Evolutionary conservation across 2,888 invertebrate genomes (phyloP).

Genomic region (Conomelus anceps): DNA sequence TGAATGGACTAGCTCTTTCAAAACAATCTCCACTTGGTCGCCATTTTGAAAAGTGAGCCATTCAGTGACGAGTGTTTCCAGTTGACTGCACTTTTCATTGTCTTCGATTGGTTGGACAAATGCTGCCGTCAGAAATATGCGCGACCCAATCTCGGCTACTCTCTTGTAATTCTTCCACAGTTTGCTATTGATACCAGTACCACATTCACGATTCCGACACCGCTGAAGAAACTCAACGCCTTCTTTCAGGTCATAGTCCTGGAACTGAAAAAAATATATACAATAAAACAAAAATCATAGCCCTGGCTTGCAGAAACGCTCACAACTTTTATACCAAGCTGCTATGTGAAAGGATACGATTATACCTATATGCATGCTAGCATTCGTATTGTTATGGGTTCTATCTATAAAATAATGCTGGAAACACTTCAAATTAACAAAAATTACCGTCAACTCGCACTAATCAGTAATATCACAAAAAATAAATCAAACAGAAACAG

Average conservation of each 20-base stretch:
- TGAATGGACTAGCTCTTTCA: conserved; percentile 43
- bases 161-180: conserved; percentile 51
- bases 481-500: too few species aligned
- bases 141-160: conserved; percentile 50
- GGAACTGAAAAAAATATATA: conserved; percentile 44
- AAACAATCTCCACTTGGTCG: conserved; percentile 40
- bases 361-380: too few species aligned
- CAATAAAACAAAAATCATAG: too few species aligned
- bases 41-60: conserved; percentile 41
- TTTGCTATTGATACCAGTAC: conserved; percentile 42
- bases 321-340: too few species aligned
- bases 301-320: too few species aligned
- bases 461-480: too few species aligned
- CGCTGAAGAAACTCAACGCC: conserved; percentile 50
- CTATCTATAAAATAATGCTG: too few species aligned
- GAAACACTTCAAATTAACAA: too few species aligned
- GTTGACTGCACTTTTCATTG: conserved; percentile 28
- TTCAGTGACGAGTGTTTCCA: conserved; percentile 41
- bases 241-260: conserved; percentile 49
- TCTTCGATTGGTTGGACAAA: conserved; percentile 47
- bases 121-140: conserved; percentile 50
- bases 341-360: too few species aligned
- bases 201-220: conserved; percentile 41
- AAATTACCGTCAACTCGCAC: too few species aligned
- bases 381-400: too few species aligned